Base-by-base conservation (phyloP, 2,888 invertebrate species). In the Labia minor region DNA sequence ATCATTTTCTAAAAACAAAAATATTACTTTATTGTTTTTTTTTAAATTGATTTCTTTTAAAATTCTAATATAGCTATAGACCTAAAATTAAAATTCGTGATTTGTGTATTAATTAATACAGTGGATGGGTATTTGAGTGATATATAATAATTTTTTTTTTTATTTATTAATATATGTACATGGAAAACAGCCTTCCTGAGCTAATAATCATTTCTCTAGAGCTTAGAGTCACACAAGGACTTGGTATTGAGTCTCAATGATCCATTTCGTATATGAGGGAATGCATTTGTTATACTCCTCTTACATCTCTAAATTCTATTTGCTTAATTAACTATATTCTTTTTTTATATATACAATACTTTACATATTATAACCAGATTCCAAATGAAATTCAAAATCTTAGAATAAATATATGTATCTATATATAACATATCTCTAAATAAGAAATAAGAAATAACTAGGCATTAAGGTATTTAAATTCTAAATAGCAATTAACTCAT, bases 301-400 rank as follows among this genome's bases (percentile, higher is more conserved):
- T 26, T 26, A 8, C 49, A 49, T n/a, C 49, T n/a, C n/a, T 49
- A 49, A 14, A 49, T 8, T 49, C 49, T 49, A 49, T 8, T 49
- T 49, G 4, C 49, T 16, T 49, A 10, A 49, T 49, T 14, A 49
- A 49, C 26, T 26, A 26, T 26, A 26, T 8, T 26, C 26, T 6
- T 49, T 49, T n/a, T n/a, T n/a, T n/a, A n/a, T 49, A 49, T 49
- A 49, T 49, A 49, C 49, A 49, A 49, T 49, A 49, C 49, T 49
- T 49, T 49, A 49, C 49, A 49, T 49, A 49, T 49, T 49, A 49
- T 49, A 49, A 49, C 49, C 49, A 49, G 49, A 49, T 49, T 49
- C 49, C 6, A 8, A 49, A 49, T 49, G 49, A 10, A 49, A 49
- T 49, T n/a, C 3, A 49, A 26, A n/a, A n/a, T n/a, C n/a, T n/a